Evolutionary conservation across 2,797 vertebrate genomes (phyloP), one percentile per base, ranked within the genome.

Genomic region (Epinephelus coioides): DNA sequence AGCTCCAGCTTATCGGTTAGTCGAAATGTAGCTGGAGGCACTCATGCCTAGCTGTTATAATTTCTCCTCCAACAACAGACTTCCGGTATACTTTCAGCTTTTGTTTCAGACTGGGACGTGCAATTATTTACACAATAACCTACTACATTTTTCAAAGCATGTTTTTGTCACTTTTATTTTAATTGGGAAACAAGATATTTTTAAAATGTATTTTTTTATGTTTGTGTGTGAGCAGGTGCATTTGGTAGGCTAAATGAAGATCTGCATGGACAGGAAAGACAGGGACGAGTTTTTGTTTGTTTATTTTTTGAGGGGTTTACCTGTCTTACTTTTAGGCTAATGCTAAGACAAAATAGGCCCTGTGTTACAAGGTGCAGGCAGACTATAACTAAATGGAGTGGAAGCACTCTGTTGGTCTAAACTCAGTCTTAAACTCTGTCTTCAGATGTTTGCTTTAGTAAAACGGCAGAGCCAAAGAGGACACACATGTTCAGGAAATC

Each of bases 401-500:
- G 57, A 74, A 11, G 47, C 23, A 44, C 38, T 63, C 2, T 46
- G 10, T 17, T 62, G 21, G 3, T 76, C 40, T 54, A 19, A 70
- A 66, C 40, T 23, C 7, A 44, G 17, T 50, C 12, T 27, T 69
- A 66, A 76, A 61, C 2, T 8, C 9, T 25, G 23, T 59, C 12
- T 59, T 55, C 17, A 19, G 53, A 60, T 74, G 1, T 73, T 64
- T 30, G 50, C 27, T 59, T 38, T 43, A 60, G 65, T 47, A 55
- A 79, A 70, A 75, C 50, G 3, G 30, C 65, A 44, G 21, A 63
- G 43, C 34, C 61, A 46, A n/a, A 69, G 15, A 53, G 14, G 63
- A 59, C n/a, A 47, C 63, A 84, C 82, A 47, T 75, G 63, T 71
- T 63, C 69, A 73, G 59, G 69, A 87, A 72, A 82, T 82, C 34